Evolutionary conservation across 2,888 invertebrate species (phyloP), one percentile per base, ranked within the genome.

Genomic region (Aplocera efformata): DNA sequence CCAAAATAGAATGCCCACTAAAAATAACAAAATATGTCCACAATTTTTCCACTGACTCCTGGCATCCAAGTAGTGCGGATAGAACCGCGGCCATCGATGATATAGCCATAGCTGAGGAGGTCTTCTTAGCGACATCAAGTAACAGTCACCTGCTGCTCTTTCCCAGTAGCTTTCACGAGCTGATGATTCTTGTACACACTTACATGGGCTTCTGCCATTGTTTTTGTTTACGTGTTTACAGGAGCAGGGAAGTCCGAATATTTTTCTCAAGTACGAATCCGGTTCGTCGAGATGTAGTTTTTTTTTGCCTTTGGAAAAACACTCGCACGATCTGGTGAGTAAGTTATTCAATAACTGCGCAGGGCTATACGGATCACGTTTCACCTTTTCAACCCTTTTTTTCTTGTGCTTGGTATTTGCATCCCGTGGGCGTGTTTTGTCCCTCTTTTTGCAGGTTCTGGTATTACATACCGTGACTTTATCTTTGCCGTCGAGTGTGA

Each of bases 1-100:
- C 71, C 72, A 76, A 46, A 70, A 50, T 26, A 76, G 10, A 25
- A 67, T 47, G 7, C 63, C 61, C 17, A 58, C 50, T 6, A 68
- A 21, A 24, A 60, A 45, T 36, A 68, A 31, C 1, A 67, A 24
- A 20, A 57, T 32, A 6, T 50, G 33, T n/a, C 56, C 47, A 1
- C 61, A 26, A 44, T 54, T 64, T 34, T 38, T 60, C 45, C 51
- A 63, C n/a, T 51, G 54, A 10, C 44, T 35, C 27, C 57, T 50
- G 20, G 38, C 30, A 8, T 46, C 45, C 25, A 63, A 20, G 39
- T 53, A 58, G 5, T 56, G 60, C 6, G 65, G 63, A 38, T 64
- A 65, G 8, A 63, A 49, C 3, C 39, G 39, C 1, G 72, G 69
- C 56, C 60, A 66, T 1, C 59, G 59, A 27, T 64, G 46, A 40